phyloP scores from a whole-genome alignment of 2,888 invertebrate genomes.

The Pachliopta kotzebuea region DNA sequence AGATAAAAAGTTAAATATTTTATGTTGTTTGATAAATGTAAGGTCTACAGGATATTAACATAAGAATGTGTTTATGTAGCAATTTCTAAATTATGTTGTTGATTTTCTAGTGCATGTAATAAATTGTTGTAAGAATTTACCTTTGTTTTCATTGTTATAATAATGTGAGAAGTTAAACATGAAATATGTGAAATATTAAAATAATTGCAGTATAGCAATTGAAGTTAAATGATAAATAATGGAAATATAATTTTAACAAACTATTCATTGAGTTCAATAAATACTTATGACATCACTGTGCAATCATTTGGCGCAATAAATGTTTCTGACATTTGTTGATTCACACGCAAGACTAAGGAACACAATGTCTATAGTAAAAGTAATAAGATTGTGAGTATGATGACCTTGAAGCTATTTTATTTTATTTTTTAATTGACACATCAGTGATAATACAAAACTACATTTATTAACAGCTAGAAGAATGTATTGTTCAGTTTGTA shows the following conservation, averaged over 20 bases:
- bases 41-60: no score
- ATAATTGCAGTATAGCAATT: not conserved
- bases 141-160: not conserved
- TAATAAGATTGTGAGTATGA: slow-evolving; percentile 6
- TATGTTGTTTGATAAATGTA: no score
- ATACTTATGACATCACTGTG: slow-evolving; percentile 35
- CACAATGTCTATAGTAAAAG: not conserved
- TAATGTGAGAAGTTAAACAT: not conserved
- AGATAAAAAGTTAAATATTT: no score
- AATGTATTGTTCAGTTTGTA: no score
- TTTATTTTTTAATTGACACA: no score
- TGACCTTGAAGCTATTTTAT: slow-evolving; percentile 1
- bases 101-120: not conserved
- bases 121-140: not conserved
- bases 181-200: not conserved
- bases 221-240: not conserved
- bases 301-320: slow-evolving; percentile 5
- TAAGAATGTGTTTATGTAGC: no score
- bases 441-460: no score
- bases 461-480: no score
- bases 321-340: slow-evolving; percentile 4
- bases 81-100: no score
- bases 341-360: not conserved
- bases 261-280: not conserved
- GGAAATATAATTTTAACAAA: not conserved